phyloP scores from a whole-genome alignment of 1,140 invertebrate species.

The Dendroctonus valens region DNA sequence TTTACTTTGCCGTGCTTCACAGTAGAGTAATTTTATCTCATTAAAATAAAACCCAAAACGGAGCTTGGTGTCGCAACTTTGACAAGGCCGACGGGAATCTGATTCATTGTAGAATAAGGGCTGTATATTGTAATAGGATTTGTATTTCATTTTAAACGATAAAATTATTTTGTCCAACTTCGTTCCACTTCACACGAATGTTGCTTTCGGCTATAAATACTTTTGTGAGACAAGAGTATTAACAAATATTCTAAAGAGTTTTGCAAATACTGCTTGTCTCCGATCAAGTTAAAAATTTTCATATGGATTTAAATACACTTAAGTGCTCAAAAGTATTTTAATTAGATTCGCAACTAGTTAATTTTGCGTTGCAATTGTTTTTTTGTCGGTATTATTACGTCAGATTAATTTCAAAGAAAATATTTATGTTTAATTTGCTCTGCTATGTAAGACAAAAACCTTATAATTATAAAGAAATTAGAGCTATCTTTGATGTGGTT shows the following conservation, averaged over 20 bases:
- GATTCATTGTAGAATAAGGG: too few relatives aligned
- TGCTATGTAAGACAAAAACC: constrained; percentile 15
- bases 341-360: background rate
- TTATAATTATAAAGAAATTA: constrained; percentile 21
- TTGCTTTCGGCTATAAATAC: too few relatives aligned
- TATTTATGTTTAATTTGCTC: constrained; percentile 30
- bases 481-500: constrained; percentile 25
- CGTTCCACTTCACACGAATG: too few relatives aligned
- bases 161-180: too few relatives aligned
- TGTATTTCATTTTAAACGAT: too few relatives aligned
- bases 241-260: too few relatives aligned
- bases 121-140: background rate
- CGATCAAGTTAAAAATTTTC: too few relatives aligned
- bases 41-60: constrained; percentile 17
- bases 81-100: too few relatives aligned
- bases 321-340: background rate
- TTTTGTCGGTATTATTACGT: background rate
- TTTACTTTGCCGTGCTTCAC: constrained; percentile 15
- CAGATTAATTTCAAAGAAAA: constrained; percentile 25
- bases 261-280: too few relatives aligned
- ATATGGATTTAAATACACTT: background rate
- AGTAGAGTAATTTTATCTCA: constrained; percentile 24
- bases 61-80: background rate
- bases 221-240: too few relatives aligned
- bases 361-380: background rate